phyloP scores from a whole-genome alignment of 2,797 vertebrate genomes.

The Typhlichthys subterraneus region DNA sequence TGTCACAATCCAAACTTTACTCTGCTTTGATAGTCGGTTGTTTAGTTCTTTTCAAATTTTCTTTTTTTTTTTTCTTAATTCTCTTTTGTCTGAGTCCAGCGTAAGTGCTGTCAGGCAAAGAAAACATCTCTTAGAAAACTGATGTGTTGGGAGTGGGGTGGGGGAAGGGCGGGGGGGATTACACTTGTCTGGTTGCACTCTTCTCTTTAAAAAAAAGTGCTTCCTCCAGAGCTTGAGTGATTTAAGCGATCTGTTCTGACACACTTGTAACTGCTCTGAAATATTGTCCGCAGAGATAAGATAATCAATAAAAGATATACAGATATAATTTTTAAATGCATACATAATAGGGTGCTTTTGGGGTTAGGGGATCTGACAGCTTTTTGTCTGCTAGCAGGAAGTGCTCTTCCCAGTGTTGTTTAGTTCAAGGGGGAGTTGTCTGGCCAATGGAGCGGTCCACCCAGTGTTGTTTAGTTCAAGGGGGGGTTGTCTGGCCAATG shows the following conservation, averaged over 20 bases:
- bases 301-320: neutral
- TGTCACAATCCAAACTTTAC: constrained; percentile 56
- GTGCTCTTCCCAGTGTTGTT: neutral
- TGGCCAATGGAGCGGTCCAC: neutral
- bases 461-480: neutral
- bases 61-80: constrained; percentile 21
- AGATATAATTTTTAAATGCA: no score
- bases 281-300: constrained; percentile 34
- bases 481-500: no score
- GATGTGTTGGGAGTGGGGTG: no score
- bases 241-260: constrained; percentile 45
- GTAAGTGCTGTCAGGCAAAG: constrained; percentile 54
- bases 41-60: no score
- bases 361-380: constrained; percentile 30
- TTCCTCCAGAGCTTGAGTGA: constrained; percentile 39
- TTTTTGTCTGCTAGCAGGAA: constrained; percentile 24
- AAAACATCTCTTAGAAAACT: constrained; percentile 39
- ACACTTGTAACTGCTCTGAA: constrained; percentile 38
- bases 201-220: constrained; percentile 39
- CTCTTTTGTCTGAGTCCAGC: constrained; percentile 39
- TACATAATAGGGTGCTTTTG: constrained; percentile 18
- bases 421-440: neutral
- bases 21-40: constrained; percentile 47
- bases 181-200: constrained; percentile 47
- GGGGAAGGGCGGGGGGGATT: constrained; percentile 13